Evolutionary conservation across 2,888 invertebrate species (phyloP).

Genomic region (Nectonema munidae): DNA sequence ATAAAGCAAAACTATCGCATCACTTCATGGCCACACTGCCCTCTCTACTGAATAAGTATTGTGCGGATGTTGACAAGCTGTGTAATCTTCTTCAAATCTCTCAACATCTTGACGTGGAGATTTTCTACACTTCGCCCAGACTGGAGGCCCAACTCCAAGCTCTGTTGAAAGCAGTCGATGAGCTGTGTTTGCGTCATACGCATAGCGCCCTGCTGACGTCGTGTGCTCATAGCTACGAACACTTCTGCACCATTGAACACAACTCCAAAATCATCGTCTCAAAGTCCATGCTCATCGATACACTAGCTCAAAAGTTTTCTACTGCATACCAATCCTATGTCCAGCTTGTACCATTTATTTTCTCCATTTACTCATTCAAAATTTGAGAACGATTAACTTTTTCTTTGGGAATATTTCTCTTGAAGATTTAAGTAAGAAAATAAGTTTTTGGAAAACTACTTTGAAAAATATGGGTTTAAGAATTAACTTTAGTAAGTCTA

Average conservation of each 20-base stretch:
- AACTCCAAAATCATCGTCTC: slow-evolving; percentile 58
- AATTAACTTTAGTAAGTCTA: no score
- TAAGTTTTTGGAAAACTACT: no score
- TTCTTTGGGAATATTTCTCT: no score
- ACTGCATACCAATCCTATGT: slow-evolving; percentile 53
- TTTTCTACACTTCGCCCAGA: slow-evolving; percentile 69
- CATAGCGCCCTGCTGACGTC: slow-evolving; percentile 55
- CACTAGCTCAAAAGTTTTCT: slow-evolving; percentile 49
- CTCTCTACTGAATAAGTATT: slow-evolving; percentile 56
- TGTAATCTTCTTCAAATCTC: slow-evolving; percentile 66
- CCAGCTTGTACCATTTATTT: neutral
- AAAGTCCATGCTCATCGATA: slow-evolving; percentile 56
- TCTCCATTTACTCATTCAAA: no score
- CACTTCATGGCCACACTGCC: slow-evolving; percentile 75
- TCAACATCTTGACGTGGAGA: slow-evolving; percentile 78
- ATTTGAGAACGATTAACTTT: no score
- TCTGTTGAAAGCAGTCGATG: slow-evolving; percentile 48
- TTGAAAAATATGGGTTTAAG: no score
- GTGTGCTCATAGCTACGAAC: slow-evolving; percentile 60
- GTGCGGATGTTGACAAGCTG: slow-evolving; percentile 79
- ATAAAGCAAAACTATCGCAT: slow-evolving; percentile 58
- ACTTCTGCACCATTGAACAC: slow-evolving; percentile 50
- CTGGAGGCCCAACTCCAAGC: slow-evolving; percentile 62
- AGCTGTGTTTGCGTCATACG: slow-evolving; percentile 59
- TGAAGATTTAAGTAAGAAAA: no score